Evolutionary conservation across 2,888 invertebrate species (phyloP).

Genomic region (Ferdinandea cuprea): DNA sequence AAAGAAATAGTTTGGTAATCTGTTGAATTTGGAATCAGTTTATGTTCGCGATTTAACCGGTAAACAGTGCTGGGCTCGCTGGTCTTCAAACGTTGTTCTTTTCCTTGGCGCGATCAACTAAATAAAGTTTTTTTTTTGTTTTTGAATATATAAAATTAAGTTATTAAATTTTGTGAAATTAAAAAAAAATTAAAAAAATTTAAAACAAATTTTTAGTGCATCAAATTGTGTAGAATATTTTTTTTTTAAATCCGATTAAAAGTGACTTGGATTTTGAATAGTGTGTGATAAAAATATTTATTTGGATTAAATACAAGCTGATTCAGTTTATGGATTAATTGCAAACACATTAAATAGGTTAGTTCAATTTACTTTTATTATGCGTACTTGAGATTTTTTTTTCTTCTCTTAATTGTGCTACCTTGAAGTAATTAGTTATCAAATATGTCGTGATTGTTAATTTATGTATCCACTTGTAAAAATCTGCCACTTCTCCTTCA

Average conservation of each 20-base stretch:
- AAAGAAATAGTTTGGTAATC: conserved; percentile 70
- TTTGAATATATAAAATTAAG: background rate
- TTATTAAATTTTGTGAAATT: background rate
- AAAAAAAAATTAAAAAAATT: background rate
- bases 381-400: background rate
- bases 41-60: conserved; percentile 70
- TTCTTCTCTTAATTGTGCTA: too few species aligned
- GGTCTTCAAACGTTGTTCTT: conserved; percentile 4
- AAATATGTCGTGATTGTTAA: too few species aligned
- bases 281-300: conserved; percentile 3
- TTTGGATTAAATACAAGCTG: conserved; percentile 26
- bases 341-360: conserved; percentile 21
- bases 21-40: conserved; percentile 69
- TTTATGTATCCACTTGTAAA: too few species aligned
- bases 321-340: conserved; percentile 47
- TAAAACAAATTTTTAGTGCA: conserved; percentile 1
- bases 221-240: background rate
- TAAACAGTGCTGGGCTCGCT: conserved; percentile 58
- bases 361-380: background rate
- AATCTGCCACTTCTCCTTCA: too few species aligned
- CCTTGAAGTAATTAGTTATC: too few species aligned
- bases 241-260: background rate
- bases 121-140: background rate
- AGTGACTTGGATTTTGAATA: conserved; percentile 3
- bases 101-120: conserved; percentile 7